Conservation (phyloP, 2,888 invertebrate species). For the Leptopilina drosophilae region DNA sequence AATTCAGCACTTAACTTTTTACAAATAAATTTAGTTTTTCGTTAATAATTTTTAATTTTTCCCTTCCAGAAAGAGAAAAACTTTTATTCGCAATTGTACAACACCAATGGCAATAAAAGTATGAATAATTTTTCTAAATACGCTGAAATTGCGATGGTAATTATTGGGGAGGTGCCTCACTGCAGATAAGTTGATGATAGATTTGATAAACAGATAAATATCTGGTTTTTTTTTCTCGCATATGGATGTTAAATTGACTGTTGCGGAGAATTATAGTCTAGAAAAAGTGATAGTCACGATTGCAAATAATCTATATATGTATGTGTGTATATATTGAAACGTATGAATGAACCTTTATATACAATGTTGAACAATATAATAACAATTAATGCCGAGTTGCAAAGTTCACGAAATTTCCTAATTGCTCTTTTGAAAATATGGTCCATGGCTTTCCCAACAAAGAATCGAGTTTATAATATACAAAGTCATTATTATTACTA, state of each 20-base stretch:
- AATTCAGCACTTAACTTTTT: too few relatives aligned
- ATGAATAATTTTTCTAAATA: not conserved
- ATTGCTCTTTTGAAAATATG: constrained; percentile 9
- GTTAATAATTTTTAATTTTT: too few relatives aligned
- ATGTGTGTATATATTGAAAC: not conserved
- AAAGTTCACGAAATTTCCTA: constrained; percentile 26
- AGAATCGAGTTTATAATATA: not conserved
- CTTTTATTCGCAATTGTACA: too few relatives aligned
- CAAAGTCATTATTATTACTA: too few relatives aligned
- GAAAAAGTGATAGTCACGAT: constrained; percentile 1
- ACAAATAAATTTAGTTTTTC: too few relatives aligned
- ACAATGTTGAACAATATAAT: not conserved
- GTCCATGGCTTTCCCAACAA: not conserved
- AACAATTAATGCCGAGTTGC: not conserved
- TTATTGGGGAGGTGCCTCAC: not conserved
- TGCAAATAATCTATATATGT: not conserved
- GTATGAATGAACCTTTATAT: constrained; percentile 19
- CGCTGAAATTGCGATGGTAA: not conserved
- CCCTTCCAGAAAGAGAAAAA: too few relatives aligned
- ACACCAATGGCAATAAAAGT: not conserved
- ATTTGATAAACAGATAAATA: constrained; percentile 20
- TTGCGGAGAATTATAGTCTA: constrained; percentile 13
- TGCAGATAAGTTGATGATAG: not conserved
- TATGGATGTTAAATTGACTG: constrained; percentile 7
- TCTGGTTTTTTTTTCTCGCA: not conserved